These are phyloP conservation scores for Aspidapion aeneum DNA, from an alignment of 2,888 invertebrate genomes.

Conservation along the genomic window DNA sequence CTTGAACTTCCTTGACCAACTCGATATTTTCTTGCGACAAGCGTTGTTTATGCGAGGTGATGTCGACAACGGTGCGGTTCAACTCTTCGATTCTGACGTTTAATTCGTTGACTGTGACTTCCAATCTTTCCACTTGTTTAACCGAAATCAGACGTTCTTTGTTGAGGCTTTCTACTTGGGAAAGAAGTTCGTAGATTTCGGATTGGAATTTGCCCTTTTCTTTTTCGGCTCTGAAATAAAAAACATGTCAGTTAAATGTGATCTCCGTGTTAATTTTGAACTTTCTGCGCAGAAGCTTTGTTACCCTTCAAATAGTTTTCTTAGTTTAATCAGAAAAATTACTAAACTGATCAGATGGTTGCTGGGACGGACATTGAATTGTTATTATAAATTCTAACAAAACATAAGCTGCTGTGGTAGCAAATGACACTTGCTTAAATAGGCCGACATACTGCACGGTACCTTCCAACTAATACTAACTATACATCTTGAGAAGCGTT, in stretches of 20 bases:
- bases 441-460: no score
- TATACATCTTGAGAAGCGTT: no score
- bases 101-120: conserved; percentile 87
- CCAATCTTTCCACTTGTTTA: conserved; percentile 87
- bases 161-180: conserved; percentile 90
- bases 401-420: no score
- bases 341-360: no score
- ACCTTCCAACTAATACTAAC: no score
- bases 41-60: conserved; percentile 94
- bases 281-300: no score
- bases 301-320: no score
- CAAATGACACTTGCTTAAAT: no score
- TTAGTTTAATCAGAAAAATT: no score
- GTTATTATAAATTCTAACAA: no score
- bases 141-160: conserved; percentile 84
- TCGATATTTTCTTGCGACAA: conserved; percentile 93
- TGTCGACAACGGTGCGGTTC: conserved; percentile 96
- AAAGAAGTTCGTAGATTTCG: conserved; percentile 95
- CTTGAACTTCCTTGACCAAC: conserved; percentile 93
- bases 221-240: conserved; percentile 83
- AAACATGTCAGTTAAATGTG: background rate
- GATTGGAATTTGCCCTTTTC: conserved; percentile 98
- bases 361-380: no score
- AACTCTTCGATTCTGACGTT: conserved; percentile 95
- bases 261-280: no score